Evolutionary conservation across 2,888 invertebrate species (phyloP).

Genomic region (Syrphus vitripennis): DNA sequence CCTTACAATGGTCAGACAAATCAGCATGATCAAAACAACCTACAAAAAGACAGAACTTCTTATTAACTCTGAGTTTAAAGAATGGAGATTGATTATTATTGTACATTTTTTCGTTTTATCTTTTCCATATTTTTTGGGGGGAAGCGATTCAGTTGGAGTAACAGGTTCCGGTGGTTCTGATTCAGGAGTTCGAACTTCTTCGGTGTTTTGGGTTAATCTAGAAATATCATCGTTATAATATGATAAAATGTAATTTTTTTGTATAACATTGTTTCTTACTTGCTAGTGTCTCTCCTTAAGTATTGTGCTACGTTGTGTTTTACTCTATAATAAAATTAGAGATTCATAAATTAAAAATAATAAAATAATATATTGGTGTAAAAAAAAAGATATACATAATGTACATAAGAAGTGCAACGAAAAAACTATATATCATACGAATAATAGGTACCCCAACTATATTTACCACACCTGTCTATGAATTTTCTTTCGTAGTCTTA

Average conservation of each 20-base stretch:
- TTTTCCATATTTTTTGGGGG: slow-evolving; percentile 76
- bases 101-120: slow-evolving; percentile 79
- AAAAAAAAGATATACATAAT: neutral
- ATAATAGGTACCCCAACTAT: too few relatives aligned
- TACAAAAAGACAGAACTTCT: slow-evolving; percentile 13
- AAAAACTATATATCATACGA: too few relatives aligned
- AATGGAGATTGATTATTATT: neutral
- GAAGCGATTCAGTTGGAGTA: slow-evolving; percentile 73
- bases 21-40: slow-evolving; percentile 74
- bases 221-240: neutral
- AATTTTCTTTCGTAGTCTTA: too few relatives aligned
- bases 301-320: slow-evolving; percentile 57
- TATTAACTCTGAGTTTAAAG: neutral
- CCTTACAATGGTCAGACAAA: slow-evolving; percentile 79
- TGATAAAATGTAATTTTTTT: neutral
- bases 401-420: too few relatives aligned
- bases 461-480: too few relatives aligned
- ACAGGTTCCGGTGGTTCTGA: slow-evolving; percentile 72
- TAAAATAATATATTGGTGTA: neutral
- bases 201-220: slow-evolving; percentile 52
- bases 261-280: slow-evolving; percentile 3
- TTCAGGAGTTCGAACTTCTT: slow-evolving; percentile 66
- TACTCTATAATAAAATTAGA: slow-evolving; percentile 2
- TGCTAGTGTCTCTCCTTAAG: slow-evolving; percentile 49
- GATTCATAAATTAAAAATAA: neutral